Evolutionary conservation across 1,140 invertebrate genomes (phyloP).

Genomic region (Pogonognathellus flavescens): DNA sequence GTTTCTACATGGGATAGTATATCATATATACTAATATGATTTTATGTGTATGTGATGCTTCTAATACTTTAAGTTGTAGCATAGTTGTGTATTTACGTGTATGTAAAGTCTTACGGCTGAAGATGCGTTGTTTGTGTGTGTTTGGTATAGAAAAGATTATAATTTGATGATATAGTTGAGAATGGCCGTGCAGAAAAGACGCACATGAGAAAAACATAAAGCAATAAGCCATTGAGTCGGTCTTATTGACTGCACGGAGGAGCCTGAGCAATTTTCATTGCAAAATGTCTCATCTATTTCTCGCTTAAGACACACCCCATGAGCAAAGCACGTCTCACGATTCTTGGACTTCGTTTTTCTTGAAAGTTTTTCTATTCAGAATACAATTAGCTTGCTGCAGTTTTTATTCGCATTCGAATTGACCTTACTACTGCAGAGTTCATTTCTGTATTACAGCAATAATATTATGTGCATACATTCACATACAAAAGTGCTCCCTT

Average conservation of each 20-base stretch:
- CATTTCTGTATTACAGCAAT: not conserved
- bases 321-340: constrained; percentile 9
- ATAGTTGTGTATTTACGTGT: no score
- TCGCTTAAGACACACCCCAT: constrained; percentile 22
- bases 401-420: not conserved
- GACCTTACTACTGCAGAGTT: not conserved
- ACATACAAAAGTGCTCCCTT: no score
- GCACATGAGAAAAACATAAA: no score
- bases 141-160: no score
- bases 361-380: not conserved
- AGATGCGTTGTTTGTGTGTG: no score
- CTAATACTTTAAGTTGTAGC: no score
- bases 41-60: no score
- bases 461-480: not conserved
- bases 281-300: constrained; percentile 16
- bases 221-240: not conserved
- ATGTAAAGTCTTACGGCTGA: no score
- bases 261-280: not conserved
- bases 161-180: no score
- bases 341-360: constrained; percentile 2
- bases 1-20: no score
- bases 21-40: no score
- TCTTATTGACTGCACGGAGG: not conserved
- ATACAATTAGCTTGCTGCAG: not conserved
- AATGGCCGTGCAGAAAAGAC: no score